phyloP scores from a whole-genome alignment of 1,140 invertebrate species.

The Drosophila sulfurigaster region DNA sequence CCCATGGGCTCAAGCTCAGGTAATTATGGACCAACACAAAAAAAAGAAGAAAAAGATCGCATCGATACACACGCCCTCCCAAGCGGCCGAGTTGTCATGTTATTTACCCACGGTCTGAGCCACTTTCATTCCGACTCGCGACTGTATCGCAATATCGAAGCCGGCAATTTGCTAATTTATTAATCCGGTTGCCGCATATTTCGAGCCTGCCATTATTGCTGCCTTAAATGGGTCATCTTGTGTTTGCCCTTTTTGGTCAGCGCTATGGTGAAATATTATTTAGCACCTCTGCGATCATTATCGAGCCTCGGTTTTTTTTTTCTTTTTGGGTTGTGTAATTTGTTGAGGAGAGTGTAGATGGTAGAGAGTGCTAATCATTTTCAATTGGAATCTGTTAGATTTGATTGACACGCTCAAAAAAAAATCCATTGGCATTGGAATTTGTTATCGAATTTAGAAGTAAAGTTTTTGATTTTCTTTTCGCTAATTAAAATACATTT shows the following conservation, averaged over 20 bases:
- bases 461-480: conserved; percentile 2
- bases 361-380: conserved; percentile 23
- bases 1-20: conserved; percentile 33
- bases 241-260: conserved; percentile 47
- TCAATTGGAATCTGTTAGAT: conserved; percentile 23
- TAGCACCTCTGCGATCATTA: conserved; percentile 52
- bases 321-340: conserved; percentile 13
- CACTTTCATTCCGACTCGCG: conserved; percentile 69
- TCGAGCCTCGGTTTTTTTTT: too few species aligned
- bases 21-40: conserved; percentile 25
- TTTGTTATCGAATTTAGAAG: neutral
- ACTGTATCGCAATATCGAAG: conserved; percentile 41
- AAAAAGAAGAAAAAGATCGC: neutral
- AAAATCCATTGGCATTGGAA: conserved; percentile 4
- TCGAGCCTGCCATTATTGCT: conserved; percentile 54
- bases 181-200: conserved; percentile 76
- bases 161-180: conserved; percentile 77
- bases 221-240: conserved; percentile 47
- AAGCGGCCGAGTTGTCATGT: conserved; percentile 38
- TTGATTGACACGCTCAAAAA: neutral
- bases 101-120: conserved; percentile 54
- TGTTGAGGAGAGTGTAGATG: neutral
- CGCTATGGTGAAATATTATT: conserved; percentile 56
- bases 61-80: conserved; percentile 61
- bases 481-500: neutral